Percentiles rank a stretch among this genome's conserved stretches.
Conservation (phyloP, 2,797 vertebrate species). For the Glossophaga mutica region DNA sequence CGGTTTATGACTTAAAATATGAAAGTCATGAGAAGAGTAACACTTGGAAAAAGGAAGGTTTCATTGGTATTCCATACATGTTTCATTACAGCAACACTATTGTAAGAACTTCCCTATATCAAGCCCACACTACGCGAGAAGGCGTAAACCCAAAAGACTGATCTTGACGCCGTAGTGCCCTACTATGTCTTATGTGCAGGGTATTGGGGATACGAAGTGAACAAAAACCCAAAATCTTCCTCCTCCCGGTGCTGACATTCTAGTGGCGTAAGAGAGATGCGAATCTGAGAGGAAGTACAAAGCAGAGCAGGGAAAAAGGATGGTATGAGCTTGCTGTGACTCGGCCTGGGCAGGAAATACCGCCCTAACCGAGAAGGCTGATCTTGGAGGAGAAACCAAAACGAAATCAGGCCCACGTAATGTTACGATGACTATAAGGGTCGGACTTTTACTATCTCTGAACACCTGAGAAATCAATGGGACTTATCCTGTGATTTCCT, state of each 20-base stretch:
- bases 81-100: background rate
- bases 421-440: background rate
- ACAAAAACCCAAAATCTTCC: background rate
- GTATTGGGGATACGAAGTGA: background rate
- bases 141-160: background rate
- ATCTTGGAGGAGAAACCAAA: background rate
- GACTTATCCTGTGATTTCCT: background rate
- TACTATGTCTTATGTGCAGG: background rate
- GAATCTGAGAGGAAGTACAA: background rate
- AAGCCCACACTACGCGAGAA: background rate
- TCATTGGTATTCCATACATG: background rate
- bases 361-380: background rate
- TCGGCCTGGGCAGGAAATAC: background rate
- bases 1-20: background rate
- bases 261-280: background rate
- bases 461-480: background rate
- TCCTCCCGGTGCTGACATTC: background rate
- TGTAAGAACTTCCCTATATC: background rate
- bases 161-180: background rate
- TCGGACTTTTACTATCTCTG: conserved; percentile 16
- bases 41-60: background rate
- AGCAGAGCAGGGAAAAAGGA: background rate
- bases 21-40: background rate
- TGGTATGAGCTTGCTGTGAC: background rate
- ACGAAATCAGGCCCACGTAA: background rate